These are phyloP conservation scores for Aurelia sp. DNA, from an alignment of 30 jellyfish, hydroid and myxozoan species.

Conservation along the genomic window DNA sequence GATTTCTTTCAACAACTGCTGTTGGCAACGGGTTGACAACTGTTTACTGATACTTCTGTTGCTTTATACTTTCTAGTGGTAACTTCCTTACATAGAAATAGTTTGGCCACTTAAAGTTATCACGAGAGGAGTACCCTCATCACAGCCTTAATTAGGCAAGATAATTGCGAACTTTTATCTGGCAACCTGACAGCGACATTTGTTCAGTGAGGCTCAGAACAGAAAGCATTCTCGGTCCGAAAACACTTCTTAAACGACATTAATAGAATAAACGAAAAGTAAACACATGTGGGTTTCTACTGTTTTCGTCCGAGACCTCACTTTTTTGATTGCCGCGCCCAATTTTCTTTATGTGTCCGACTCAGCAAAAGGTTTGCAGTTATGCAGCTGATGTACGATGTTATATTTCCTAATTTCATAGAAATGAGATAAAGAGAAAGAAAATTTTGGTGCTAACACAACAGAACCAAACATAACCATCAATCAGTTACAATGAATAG, in stretches of 20 bases:
- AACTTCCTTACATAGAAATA: too few species aligned
- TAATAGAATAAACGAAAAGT: too few species aligned
- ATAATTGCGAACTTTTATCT: neutral
- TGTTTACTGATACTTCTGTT: too few species aligned
- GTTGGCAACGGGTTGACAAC: too few species aligned
- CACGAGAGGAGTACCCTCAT: too few species aligned
- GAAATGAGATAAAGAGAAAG: neutral
- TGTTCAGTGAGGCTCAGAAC: neutral
- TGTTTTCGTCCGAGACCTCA: conserved; percentile 1
- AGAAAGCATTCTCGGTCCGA: neutral
- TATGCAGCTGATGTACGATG: conserved; percentile 1
- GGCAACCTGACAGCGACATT: neutral
- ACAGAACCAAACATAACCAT: conserved; percentile 6
- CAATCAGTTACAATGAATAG: conserved; percentile 4
- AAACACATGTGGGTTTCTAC: neutral
- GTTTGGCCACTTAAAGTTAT: too few species aligned
- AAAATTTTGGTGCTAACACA: conserved; percentile 2
- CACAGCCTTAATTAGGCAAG: too few species aligned
- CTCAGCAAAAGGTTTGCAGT: conserved; percentile 1
- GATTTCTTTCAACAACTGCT: too few species aligned
- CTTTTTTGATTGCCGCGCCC: conserved; percentile 1
- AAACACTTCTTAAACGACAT: neutral
- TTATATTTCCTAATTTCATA: neutral
- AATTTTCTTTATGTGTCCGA: neutral
- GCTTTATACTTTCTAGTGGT: too few species aligned